Conservation (phyloP, 2,888 invertebrate species). For the Ophonus ardosiacus region DNA sequence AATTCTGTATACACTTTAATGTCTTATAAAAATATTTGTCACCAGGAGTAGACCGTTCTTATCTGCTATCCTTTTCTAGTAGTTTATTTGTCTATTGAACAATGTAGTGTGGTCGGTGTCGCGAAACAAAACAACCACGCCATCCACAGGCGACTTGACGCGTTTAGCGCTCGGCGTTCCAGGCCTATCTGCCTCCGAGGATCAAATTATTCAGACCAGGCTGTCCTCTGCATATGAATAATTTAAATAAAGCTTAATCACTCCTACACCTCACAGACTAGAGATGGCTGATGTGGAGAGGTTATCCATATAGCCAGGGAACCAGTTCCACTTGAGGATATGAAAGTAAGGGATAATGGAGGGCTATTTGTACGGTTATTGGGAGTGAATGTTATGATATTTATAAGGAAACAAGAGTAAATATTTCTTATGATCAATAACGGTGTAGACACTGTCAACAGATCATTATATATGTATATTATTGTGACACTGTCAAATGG, state of each 20-base stretch:
- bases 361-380: neutral
- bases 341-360: too few species aligned
- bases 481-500: too few species aligned
- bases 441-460: too few species aligned
- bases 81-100: constrained; percentile 44
- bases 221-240: constrained; percentile 64
- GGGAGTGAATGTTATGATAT: neutral
- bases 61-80: constrained; percentile 8
- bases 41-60: neutral
- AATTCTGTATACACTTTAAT: too few species aligned
- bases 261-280: constrained; percentile 69
- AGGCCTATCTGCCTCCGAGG: constrained; percentile 24
- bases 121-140: constrained; percentile 38
- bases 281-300: constrained; percentile 5
- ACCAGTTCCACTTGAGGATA: neutral
- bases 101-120: constrained; percentile 21
- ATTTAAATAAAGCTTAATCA: constrained; percentile 71
- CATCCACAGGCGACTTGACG: constrained; percentile 24
- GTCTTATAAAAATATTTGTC: constrained; percentile 16
- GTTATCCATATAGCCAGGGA: neutral
- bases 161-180: constrained; percentile 25
- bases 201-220: constrained; percentile 47
- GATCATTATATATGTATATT: too few species aligned
- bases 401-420: neutral
- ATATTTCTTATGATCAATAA: too few species aligned